Conservation (phyloP, 2,797 vertebrate species). For the Cryptoblepharus egeriae region DNA sequence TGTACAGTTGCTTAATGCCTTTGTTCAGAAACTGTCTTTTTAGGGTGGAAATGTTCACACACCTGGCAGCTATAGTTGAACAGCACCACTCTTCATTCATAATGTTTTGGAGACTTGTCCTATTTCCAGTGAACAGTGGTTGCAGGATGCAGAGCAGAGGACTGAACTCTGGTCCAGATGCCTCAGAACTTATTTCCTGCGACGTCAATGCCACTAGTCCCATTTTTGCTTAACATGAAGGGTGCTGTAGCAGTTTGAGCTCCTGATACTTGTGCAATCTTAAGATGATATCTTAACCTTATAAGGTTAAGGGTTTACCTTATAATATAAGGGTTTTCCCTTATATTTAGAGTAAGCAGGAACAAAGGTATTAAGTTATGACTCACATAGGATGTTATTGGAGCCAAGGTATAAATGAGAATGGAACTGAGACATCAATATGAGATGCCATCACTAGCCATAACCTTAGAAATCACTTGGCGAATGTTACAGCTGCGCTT, state of each 20-base stretch:
- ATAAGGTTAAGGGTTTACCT: too few species aligned
- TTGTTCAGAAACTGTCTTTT: neutral
- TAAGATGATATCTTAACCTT: too few species aligned
- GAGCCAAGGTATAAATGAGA: neutral
- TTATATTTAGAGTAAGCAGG: neutral
- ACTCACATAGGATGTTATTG: neutral
- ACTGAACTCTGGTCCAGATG: too few species aligned
- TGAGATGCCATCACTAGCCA: neutral
- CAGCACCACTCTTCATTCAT: too few species aligned
- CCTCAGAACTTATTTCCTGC: neutral
- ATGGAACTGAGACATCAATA: neutral
- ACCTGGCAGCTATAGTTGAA: neutral
- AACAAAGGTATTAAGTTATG: neutral
- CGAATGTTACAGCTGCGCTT: too few species aligned
- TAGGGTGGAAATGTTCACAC: neutral
- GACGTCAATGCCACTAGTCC: neutral
- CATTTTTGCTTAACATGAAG: neutral
- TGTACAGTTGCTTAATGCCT: neutral
- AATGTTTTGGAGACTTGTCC: neutral
- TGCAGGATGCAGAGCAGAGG: neutral
- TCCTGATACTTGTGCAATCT: neutral
- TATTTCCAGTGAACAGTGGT: neutral
- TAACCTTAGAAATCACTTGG: neutral
- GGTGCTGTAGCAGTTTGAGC: neutral
- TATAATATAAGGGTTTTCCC: too few species aligned